Conservation (phyloP, 1,140 invertebrate genomes). For the Trissolcus basalis region DNA sequence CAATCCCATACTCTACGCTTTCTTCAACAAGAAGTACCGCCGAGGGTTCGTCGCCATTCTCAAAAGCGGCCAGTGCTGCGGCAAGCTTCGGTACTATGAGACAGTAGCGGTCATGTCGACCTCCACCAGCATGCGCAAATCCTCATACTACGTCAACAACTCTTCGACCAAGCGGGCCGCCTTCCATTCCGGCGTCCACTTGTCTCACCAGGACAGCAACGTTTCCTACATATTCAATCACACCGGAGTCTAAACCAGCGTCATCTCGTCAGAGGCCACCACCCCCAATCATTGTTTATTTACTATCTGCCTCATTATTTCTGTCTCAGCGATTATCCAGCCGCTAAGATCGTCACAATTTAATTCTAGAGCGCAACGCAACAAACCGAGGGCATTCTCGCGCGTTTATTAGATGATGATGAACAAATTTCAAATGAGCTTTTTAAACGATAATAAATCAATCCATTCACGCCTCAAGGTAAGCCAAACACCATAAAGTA, state of each 20-base stretch:
- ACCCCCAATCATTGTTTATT: not conserved
- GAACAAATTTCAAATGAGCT: constrained; percentile 18
- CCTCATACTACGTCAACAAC: constrained; percentile 84
- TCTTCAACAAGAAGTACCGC: constrained; percentile 97
- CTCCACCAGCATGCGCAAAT: constrained; percentile 87
- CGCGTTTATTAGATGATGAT: constrained; percentile 39
- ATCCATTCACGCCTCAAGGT: too few relatives aligned
- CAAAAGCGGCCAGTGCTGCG: constrained; percentile 88
- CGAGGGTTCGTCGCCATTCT: constrained; percentile 94
- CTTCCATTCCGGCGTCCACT: constrained; percentile 77
- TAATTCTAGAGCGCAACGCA: constrained; percentile 50
- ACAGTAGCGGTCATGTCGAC: constrained; percentile 89
- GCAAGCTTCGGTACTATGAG: constrained; percentile 87
- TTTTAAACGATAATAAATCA: constrained; percentile 42
- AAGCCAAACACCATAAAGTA: too few relatives aligned
- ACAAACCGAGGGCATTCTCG: constrained; percentile 44
- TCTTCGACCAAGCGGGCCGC: constrained; percentile 73
- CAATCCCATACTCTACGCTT: constrained; percentile 98
- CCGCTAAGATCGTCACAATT: constrained; percentile 58
- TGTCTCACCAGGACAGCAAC: constrained; percentile 81
- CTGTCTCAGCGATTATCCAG: constrained; percentile 54
- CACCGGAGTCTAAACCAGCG: constrained; percentile 76
- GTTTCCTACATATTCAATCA: constrained; percentile 85
- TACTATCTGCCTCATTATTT: constrained; percentile 47
- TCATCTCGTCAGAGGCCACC: not conserved